Conservation (phyloP, 2,888 invertebrate genomes). For the Clepsis dumicolana region DNA sequence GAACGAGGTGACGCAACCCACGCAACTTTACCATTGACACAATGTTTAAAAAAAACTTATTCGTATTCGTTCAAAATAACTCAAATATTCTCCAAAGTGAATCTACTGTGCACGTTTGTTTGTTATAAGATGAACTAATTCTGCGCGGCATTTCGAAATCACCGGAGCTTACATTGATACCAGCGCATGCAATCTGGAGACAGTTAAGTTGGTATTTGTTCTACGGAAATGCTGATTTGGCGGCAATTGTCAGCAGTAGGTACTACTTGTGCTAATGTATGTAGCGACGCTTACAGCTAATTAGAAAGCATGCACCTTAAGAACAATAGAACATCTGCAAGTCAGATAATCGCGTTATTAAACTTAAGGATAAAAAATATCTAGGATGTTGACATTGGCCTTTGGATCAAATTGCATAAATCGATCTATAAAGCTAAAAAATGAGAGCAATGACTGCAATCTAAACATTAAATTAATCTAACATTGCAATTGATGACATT, state of each 20-base stretch:
- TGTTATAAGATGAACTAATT: slow-evolving; percentile 49
- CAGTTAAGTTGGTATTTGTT: slow-evolving; percentile 37
- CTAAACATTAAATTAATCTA: no score
- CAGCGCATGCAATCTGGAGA: slow-evolving; percentile 45
- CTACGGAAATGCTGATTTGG: background rate
- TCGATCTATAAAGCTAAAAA: no score
- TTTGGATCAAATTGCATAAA: no score
- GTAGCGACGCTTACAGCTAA: no score
- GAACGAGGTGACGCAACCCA: no score
- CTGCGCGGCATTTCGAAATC: slow-evolving; percentile 50
- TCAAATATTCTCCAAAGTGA: background rate
- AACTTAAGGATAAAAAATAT: no score
- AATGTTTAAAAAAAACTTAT: no score
- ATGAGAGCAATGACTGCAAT: no score
- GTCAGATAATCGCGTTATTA: no score
- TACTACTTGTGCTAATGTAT: background rate
- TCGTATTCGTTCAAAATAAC: slow-evolving; percentile 21
- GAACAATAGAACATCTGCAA: background rate
- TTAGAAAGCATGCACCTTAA: background rate
- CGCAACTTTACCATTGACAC: no score
- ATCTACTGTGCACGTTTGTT: slow-evolving; percentile 42
- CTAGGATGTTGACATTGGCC: no score
- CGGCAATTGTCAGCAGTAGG: background rate
- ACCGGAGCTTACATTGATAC: slow-evolving; percentile 51
- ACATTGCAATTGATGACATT: no score